Conservation (phyloP, 2,888 invertebrate species). For the Phania funesta region DNA sequence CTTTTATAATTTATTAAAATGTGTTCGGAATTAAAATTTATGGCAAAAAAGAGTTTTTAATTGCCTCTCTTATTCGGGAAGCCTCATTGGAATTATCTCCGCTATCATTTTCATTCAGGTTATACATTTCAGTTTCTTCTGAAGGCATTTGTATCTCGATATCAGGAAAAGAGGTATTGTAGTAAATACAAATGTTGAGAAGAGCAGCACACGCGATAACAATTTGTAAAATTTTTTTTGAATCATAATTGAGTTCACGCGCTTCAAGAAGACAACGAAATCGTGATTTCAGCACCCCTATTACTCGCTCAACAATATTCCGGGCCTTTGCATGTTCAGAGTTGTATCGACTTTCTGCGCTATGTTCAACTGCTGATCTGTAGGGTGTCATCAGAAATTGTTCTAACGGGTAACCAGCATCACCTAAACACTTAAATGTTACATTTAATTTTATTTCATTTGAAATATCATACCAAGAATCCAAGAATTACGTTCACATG, state of each 20-base stretch:
- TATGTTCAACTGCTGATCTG: too few relatives aligned
- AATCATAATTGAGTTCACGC: not conserved
- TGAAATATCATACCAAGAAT: not conserved
- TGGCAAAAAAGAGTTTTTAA: not conserved
- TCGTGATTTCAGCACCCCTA: not conserved
- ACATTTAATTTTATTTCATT: not conserved
- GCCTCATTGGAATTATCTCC: not conserved
- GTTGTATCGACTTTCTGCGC: too few relatives aligned
- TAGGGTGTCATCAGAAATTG: too few relatives aligned
- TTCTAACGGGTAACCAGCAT: too few relatives aligned
- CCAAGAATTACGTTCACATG: too few relatives aligned
- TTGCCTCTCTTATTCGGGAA: constrained; percentile 10
- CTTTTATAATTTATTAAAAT: not conserved
- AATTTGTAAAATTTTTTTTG: not conserved
- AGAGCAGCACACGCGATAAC: not conserved
- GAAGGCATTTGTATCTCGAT: not conserved
- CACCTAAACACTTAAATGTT: too few relatives aligned
- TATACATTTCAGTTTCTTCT: not conserved
- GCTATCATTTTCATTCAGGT: not conserved
- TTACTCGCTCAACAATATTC: constrained; percentile 2
- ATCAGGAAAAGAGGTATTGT: too few relatives aligned
- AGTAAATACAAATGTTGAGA: not conserved
- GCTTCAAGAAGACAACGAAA: constrained; percentile 5
- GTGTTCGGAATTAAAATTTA: too few relatives aligned
- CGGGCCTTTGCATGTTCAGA: not conserved